Evolutionary conservation across 2,888 invertebrate species (phyloP).

Genomic region (Diabrotica balteata): DNA sequence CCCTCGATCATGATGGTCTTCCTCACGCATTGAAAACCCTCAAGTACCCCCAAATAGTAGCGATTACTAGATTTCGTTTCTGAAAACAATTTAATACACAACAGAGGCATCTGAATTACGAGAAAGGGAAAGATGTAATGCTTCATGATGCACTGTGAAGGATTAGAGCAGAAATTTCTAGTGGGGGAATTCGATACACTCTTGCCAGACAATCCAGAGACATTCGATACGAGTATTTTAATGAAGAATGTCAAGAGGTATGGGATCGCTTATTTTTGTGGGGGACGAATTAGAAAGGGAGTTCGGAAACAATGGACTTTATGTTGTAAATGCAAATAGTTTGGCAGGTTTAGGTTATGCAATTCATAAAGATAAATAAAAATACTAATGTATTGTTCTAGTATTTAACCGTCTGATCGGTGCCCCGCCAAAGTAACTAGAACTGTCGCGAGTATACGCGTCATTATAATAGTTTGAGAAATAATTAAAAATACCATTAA

Average conservation of each 20-base stretch:
- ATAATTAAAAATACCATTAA: too few relatives aligned
- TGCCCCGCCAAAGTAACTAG: too few relatives aligned
- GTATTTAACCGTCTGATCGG: too few relatives aligned
- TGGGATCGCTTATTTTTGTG: too few relatives aligned
- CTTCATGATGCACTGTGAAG: constrained; percentile 33
- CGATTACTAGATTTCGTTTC: constrained; percentile 52
- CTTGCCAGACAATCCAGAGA: constrained; percentile 18
- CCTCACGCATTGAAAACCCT: constrained; percentile 51
- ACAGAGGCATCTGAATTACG: constrained; percentile 34
- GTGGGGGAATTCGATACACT: constrained; percentile 35
- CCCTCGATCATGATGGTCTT: constrained; percentile 43
- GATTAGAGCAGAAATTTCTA: constrained; percentile 37
- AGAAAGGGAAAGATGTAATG: constrained; percentile 37
- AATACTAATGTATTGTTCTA: too few relatives aligned
- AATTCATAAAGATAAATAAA: too few relatives aligned
- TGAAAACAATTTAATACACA: constrained; percentile 46
- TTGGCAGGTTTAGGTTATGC: too few relatives aligned
- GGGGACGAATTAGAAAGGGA: too few relatives aligned
- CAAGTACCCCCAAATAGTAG: constrained; percentile 49
- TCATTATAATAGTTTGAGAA: too few relatives aligned
- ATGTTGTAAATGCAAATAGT: too few relatives aligned
- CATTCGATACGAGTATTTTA: constrained; percentile 23
- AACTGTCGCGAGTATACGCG: too few relatives aligned
- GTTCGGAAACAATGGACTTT: too few relatives aligned
- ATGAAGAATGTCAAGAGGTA: constrained; percentile 14